phyloP scores from a whole-genome alignment of 2,797 vertebrate species.

The Carapus acus region DNA sequence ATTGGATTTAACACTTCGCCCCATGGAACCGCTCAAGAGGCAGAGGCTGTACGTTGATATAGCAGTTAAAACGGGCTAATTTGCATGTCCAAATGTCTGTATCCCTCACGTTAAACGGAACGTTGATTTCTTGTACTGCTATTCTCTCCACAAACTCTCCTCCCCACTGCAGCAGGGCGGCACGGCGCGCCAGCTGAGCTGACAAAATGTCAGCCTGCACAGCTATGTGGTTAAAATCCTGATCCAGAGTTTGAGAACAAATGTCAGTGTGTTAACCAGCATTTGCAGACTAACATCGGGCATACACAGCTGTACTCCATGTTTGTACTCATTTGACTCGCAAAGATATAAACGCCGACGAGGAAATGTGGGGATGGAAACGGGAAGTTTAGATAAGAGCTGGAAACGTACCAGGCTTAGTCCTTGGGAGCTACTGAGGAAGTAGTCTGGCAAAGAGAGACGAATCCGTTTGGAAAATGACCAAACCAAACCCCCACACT shows the following conservation, averaged over 20 bases:
- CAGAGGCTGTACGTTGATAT: slow-evolving; percentile 43
- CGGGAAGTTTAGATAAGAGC: neutral
- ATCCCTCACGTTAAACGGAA: slow-evolving; percentile 55
- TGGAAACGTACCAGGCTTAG: neutral
- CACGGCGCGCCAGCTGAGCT: slow-evolving; percentile 13
- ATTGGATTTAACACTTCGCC: too few species aligned
- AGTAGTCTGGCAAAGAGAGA: neutral
- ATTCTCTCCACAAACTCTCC: slow-evolving; percentile 41
- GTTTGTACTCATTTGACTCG: too few species aligned
- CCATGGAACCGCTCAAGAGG: slow-evolving; percentile 34
- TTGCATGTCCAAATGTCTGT: slow-evolving; percentile 55
- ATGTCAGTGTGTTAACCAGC: too few species aligned
- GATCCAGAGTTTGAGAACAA: too few species aligned
- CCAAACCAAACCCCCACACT: neutral
- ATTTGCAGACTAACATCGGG: too few species aligned
- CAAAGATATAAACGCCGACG: too few species aligned
- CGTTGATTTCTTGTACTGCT: slow-evolving; percentile 51
- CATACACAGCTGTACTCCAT: too few species aligned
- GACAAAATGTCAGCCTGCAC: too few species aligned
- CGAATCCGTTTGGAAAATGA: too few species aligned
- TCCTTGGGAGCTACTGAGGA: neutral
- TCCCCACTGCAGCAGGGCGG: slow-evolving; percentile 18
- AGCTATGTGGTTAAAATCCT: too few species aligned
- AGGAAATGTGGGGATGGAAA: neutral
- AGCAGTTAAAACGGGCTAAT: slow-evolving; percentile 61